Evolutionary conservation across 2,113 vertebrate genomes (phyloP).

Genomic region (Nettapus auritus): DNA sequence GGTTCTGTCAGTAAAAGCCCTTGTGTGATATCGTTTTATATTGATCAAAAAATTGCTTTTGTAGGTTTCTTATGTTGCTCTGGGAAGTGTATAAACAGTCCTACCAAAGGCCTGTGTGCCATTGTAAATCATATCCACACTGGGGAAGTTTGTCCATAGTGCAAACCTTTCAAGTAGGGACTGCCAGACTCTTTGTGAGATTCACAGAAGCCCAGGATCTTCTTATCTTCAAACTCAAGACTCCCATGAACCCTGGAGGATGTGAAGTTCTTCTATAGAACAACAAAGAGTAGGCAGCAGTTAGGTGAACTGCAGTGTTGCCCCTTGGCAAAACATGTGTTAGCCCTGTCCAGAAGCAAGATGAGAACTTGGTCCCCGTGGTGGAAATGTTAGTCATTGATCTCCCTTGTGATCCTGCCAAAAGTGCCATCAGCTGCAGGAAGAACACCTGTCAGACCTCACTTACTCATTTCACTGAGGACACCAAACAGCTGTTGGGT

Average conservation of each 20-base stretch:
- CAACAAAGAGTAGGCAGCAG: neutral
- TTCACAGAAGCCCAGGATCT: neutral
- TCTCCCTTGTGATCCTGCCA: neutral
- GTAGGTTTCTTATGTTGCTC: neutral
- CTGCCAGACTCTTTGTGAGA: neutral
- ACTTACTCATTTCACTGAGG: neutral
- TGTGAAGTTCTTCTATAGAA: neutral
- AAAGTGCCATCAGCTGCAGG: neutral
- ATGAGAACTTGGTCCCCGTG: neutral
- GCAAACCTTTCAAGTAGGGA: neutral
- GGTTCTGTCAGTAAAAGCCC: neutral
- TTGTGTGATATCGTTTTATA: neutral
- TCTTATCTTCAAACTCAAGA: neutral
- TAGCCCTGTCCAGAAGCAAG: neutral
- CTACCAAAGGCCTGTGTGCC: neutral
- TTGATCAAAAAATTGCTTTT: slow-evolving; percentile 3
- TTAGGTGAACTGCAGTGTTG: neutral
- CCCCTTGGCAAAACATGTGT: neutral
- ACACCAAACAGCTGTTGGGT: neutral
- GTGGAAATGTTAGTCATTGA: neutral
- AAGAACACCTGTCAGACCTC: neutral
- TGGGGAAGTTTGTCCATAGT: neutral
- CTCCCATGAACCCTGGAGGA: neutral
- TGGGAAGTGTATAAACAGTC: neutral
- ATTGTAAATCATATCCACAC: neutral